phyloP scores from a whole-genome alignment of 2,113 vertebrate species.

The Boleophthalmus pectinirostris region DNA sequence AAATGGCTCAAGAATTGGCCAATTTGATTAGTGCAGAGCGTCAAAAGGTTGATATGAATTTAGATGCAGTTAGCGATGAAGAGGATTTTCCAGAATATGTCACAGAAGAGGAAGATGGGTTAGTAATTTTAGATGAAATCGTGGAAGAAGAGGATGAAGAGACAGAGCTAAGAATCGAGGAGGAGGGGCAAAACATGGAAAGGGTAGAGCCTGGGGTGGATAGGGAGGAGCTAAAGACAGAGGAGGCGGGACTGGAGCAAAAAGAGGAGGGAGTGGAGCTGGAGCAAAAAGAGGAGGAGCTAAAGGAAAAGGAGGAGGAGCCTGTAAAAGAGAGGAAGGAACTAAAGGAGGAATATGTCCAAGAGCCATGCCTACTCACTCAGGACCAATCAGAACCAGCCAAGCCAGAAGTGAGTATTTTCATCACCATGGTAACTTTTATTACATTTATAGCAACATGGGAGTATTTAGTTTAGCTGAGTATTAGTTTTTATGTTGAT shows the following conservation, averaged over 20 bases:
- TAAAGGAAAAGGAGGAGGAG: background rate
- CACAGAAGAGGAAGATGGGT: slow-evolving; percentile 13
- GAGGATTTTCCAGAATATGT: background rate
- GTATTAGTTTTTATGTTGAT: too few species aligned
- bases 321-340: slow-evolving; percentile 15
- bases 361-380: background rate
- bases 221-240: slow-evolving; percentile 18
- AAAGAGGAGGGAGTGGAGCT: slow-evolving; percentile 36
- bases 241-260: slow-evolving; percentile 23
- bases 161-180: slow-evolving; percentile 21
- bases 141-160: slow-evolving; percentile 45
- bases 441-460: background rate
- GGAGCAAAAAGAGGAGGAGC: slow-evolving; percentile 31
- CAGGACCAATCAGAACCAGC: slow-evolving; percentile 45
- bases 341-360: background rate
- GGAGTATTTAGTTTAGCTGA: too few species aligned
- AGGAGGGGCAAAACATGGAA: slow-evolving; percentile 39
- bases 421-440: background rate
- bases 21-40: background rate
- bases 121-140: slow-evolving; percentile 53
- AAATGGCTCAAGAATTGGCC: background rate
- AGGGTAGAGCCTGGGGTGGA: slow-evolving; percentile 40
- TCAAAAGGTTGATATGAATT: slow-evolving; percentile 42
- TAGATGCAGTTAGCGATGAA: slow-evolving; percentile 36
- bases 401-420: slow-evolving; percentile 62